phyloP scores from a whole-genome alignment of 1,140 invertebrate genomes.

The Drosophila lini region DNA sequence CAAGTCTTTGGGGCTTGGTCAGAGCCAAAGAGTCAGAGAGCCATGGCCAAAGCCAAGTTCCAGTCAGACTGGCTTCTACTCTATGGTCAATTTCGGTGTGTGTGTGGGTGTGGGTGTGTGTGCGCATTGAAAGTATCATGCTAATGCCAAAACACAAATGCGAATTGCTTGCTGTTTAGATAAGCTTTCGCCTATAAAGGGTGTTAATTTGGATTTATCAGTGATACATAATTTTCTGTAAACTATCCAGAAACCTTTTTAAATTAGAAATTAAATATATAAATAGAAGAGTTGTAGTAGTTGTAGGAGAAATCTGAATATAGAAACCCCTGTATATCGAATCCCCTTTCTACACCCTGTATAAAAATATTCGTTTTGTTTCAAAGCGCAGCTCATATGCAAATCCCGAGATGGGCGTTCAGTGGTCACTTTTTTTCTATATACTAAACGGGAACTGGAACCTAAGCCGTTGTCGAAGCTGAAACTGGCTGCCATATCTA shows the following conservation, averaged over 20 bases:
- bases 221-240: neutral
- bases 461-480: constrained; percentile 9
- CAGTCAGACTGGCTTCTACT: constrained; percentile 22
- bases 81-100: constrained; percentile 34
- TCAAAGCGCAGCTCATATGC: constrained; percentile 3
- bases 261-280: too few relatives aligned
- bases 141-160: constrained; percentile 36
- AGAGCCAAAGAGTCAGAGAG: constrained; percentile 6
- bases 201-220: constrained; percentile 7
- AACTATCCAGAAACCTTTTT: neutral
- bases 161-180: constrained; percentile 28
- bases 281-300: too few relatives aligned
- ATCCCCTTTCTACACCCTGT: constrained; percentile 22
- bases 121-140: constrained; percentile 25
- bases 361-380: neutral
- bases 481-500: constrained; percentile 30
- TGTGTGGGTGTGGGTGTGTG: constrained; percentile 33
- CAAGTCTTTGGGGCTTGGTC: constrained; percentile 40
- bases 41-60: constrained; percentile 13
- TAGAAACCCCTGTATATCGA: neutral
- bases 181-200: constrained; percentile 31
- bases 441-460: constrained; percentile 30
- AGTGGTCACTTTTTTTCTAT: constrained; percentile 10
- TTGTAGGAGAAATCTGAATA: too few relatives aligned
- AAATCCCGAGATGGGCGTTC: constrained; percentile 29